Base-by-base conservation (phyloP, 2,113 vertebrate species). In the Ophthalmolycus amberensis region DNA sequence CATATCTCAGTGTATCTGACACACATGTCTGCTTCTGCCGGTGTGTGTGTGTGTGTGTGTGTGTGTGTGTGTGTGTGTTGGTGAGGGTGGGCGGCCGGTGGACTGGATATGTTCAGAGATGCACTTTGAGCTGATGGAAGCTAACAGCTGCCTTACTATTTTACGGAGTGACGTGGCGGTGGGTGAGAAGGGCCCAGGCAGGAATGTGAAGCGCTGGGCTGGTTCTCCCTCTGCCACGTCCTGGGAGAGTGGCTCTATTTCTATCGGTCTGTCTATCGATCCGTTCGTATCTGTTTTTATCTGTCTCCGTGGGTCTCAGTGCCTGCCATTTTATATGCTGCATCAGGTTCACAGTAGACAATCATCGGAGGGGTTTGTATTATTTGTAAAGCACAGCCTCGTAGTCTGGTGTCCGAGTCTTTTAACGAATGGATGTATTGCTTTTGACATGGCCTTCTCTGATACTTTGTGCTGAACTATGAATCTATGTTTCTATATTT, bases 121-220 rank as follows among this genome's bases (percentile, higher is more conserved):
- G 96, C 96, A 95, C 95, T 97, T 97, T 95, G 94, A 94, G 94
- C 92, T 98, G 97, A 99, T 95, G 94, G 96, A 97, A 95, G 95
- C 94, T 92, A 95, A 96, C 97, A 99, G 97, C 97, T 99, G 98
- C 96, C 95, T 96, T 97, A 96, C 97, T 95, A 92, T 97, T 98
- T 98, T 97, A 95, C 96, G 93, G 92, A 95, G 95, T 98, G 97
- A 98, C 96, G 95, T 96, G 95, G 94, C 95, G 93, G 95, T 92
- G 95, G 86, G 86, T 94, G 96, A 96, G 95, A 95, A 95, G 95
- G 95, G 95, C 91, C 96, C 89, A 90, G 94, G 94, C 96, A 96
- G 96, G 95, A 89, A 90, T 90, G 90, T 54, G 71, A 84, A 34
- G 69, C 81, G 32, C 72, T 88, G 16, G 56, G 83, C 86, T 77